Percentiles rank a stretch among this genome's conserved stretches.
These are phyloP conservation scores for Danaus chrysippus DNA, from an alignment of 2,888 invertebrate species.

Conservation along the genomic window DNA sequence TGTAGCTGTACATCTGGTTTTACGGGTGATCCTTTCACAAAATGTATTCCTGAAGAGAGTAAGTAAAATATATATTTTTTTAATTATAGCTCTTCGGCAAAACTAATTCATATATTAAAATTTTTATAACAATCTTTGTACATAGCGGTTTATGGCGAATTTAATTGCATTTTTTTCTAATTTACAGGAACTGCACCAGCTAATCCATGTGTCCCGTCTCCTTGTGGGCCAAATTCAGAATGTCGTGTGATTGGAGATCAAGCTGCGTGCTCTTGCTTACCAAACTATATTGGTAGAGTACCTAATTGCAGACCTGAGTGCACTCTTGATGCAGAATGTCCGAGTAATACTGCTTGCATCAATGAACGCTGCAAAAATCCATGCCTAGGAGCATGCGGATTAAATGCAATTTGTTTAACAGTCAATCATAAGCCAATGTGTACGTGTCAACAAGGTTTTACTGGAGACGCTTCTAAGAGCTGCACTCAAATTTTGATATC, in stretches of 20 bases:
- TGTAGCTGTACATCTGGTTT: slow-evolving; percentile 89
- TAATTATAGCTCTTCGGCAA: slow-evolving; percentile 4
- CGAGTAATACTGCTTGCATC: slow-evolving; percentile 88
- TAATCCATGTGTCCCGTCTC: slow-evolving; percentile 89
- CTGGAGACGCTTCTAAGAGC: slow-evolving; percentile 86
- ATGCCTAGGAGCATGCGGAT: slow-evolving; percentile 88
- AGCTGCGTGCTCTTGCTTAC: slow-evolving; percentile 90
- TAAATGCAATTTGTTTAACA: slow-evolving; percentile 89
- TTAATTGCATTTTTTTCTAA: not conserved
- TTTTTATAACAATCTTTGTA: too few species aligned
- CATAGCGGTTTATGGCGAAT: not conserved
- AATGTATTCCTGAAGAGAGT: slow-evolving; percentile 83
- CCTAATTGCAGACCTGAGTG: slow-evolving; percentile 93
- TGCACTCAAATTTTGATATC: slow-evolving; percentile 79
- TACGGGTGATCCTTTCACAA: slow-evolving; percentile 89
- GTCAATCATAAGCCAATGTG: slow-evolving; percentile 90
- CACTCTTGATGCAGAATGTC: slow-evolving; percentile 88
- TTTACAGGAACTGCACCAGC: slow-evolving; percentile 46
- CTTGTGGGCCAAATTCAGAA: slow-evolving; percentile 90
- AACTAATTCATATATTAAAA: not conserved
- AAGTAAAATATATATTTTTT: slow-evolving; percentile 38
- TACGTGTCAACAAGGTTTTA: slow-evolving; percentile 89
- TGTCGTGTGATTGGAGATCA: slow-evolving; percentile 89
- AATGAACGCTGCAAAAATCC: slow-evolving; percentile 91
- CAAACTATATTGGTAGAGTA: slow-evolving; percentile 89